A percentile compares a stretch with the other conserved stretches of the same genome.
Evolutionary conservation across 2,113 vertebrate species (phyloP).

Genomic region (Malaclemys terrapin): DNA sequence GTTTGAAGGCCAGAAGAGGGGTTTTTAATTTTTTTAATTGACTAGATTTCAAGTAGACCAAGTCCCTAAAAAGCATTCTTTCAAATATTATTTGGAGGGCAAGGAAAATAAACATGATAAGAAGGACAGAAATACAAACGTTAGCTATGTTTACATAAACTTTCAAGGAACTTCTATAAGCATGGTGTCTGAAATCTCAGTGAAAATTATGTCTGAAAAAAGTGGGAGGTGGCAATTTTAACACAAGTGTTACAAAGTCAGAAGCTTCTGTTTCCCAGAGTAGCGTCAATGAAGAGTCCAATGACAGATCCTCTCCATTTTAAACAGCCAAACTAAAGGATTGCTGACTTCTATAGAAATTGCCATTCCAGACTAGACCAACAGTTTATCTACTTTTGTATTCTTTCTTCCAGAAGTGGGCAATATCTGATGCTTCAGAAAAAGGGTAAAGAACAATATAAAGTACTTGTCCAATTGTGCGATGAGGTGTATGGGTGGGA

Average conservation of each 20-base stretch:
- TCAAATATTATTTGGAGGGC: not conserved
- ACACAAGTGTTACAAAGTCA: not conserved
- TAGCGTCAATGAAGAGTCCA: not conserved
- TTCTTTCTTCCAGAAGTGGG: not conserved
- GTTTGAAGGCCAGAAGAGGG: not conserved
- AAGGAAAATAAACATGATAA: not conserved
- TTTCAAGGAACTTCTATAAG: not conserved
- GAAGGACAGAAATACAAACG: not conserved
- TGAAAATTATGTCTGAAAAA: not conserved
- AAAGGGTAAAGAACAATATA: not conserved
- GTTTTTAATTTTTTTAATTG: too few relatives aligned
- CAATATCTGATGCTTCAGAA: not conserved
- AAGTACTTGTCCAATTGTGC: not conserved
- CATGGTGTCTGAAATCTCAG: not conserved
- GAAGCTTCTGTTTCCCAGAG: not conserved
- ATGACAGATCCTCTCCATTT: not conserved
- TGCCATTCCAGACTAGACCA: accelerated
- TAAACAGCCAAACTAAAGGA: not conserved
- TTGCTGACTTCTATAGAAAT: accelerated
- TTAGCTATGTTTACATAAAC: not conserved
- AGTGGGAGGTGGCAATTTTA: not conserved
- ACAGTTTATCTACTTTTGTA: not conserved
- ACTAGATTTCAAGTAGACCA: not conserved
- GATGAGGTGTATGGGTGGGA: accelerated
- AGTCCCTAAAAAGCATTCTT: not conserved